Evolutionary conservation across 53 echinoderm and acorn worm species (phyloP).

Genomic region (Crossaster papposus): DNA sequence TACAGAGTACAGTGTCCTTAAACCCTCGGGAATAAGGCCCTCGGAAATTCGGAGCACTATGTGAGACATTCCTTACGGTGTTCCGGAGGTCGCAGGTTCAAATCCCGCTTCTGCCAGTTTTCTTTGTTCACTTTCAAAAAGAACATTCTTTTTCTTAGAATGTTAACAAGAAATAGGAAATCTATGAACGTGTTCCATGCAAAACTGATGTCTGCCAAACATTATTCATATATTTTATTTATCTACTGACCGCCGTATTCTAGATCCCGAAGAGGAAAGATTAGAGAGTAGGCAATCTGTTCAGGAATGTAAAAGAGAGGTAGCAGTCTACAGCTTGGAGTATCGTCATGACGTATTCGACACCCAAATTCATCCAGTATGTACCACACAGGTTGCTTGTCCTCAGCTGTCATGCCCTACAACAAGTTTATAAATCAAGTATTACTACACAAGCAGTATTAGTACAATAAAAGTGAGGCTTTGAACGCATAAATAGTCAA

Average conservation of each 20-base stretch:
- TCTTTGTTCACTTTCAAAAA: too few species aligned
- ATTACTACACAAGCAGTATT: background rate
- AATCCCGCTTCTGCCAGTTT: too few species aligned
- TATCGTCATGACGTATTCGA: conserved; percentile 63
- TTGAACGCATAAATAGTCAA: too few species aligned
- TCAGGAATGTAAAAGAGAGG: conserved; percentile 64
- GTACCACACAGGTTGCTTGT: conserved; percentile 76
- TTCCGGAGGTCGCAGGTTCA: too few species aligned
- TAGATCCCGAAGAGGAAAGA: conserved; percentile 65
- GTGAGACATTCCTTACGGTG: too few species aligned
- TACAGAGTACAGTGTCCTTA: too few species aligned
- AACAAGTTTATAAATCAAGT: background rate
- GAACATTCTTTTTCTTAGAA: too few species aligned
- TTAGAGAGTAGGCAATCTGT: conserved; percentile 66
- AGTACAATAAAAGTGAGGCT: too few species aligned
- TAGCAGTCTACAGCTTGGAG: conserved; percentile 65
- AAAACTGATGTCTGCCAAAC: background rate
- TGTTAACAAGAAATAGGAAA: too few species aligned
- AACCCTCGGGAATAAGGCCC: too few species aligned
- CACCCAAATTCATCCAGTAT: conserved; percentile 81
- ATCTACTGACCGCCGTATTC: conserved; percentile 70
- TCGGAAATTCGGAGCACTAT: too few species aligned
- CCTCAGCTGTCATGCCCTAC: conserved; percentile 63
- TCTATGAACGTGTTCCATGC: too few species aligned
- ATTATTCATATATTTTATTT: background rate